These are phyloP conservation scores for Latheticus oryzae DNA, from an alignment of 2,888 invertebrate species.

Conservation along the genomic window DNA sequence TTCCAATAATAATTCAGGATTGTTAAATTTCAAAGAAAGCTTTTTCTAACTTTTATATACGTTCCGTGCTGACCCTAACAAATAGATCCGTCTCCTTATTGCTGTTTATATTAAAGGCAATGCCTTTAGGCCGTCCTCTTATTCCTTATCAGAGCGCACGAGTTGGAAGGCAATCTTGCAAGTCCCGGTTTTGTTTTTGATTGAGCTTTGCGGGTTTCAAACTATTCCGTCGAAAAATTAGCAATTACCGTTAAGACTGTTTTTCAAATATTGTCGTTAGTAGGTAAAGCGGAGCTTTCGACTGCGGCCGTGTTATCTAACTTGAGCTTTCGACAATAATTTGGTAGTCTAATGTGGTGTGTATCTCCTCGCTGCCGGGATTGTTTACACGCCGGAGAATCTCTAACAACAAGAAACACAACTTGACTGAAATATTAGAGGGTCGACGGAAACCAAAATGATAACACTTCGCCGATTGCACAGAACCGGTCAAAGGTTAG, in stretches of 20 bases:
- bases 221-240: slow-evolving; percentile 20
- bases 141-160: slow-evolving; percentile 41
- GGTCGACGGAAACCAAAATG: slow-evolving; percentile 41
- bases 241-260: slow-evolving; percentile 4
- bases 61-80: slow-evolving; percentile 22
- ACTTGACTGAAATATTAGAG: slow-evolving; percentile 38
- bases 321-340: slow-evolving; percentile 50
- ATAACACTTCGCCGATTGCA: slow-evolving; percentile 38
- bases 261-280: slow-evolving; percentile 8
- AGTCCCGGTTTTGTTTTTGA: slow-evolving; percentile 39
- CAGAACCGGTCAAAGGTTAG: slow-evolving; percentile 30
- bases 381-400: slow-evolving; percentile 51
- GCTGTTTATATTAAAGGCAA: slow-evolving; percentile 44
- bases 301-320: slow-evolving; percentile 36
- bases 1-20: slow-evolving; percentile 19
- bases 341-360: slow-evolving; percentile 55
- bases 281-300: slow-evolving; percentile 6
- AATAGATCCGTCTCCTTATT: slow-evolving; percentile 42
- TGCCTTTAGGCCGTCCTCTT: slow-evolving; percentile 40
- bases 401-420: slow-evolving; percentile 37
- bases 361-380: slow-evolving; percentile 47
- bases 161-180: slow-evolving; percentile 40
- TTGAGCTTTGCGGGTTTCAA: slow-evolving; percentile 9
- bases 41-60: slow-evolving; percentile 29
- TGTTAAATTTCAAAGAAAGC: slow-evolving; percentile 26